Evolutionary conservation across 2,888 invertebrate genomes (phyloP).

Genomic region (Ferdinandea cuprea): DNA sequence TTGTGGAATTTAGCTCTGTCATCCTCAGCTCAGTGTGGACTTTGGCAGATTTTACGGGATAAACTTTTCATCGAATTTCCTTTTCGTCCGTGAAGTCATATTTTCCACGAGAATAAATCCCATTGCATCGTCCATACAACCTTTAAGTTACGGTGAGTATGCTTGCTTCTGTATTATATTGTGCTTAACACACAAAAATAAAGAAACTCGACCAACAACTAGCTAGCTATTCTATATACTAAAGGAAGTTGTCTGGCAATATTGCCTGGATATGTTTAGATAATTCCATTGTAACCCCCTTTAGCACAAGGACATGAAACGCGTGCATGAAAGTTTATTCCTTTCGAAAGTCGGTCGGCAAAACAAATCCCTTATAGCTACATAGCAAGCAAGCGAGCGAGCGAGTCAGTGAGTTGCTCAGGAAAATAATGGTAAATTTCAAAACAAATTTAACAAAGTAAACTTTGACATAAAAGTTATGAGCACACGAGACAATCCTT

Average conservation of each 20-base stretch:
- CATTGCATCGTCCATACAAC: conserved; percentile 3
- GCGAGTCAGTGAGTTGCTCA: not conserved
- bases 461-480: conserved; percentile 72
- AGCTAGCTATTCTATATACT: conserved; percentile 3
- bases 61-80: conserved; percentile 30
- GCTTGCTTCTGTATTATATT: conserved; percentile 5
- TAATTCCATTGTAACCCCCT: conserved; percentile 55
- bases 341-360: conserved; percentile 26
- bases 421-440: conserved; percentile 52
- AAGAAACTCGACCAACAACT: conserved; percentile 14
- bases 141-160: conserved; percentile 17
- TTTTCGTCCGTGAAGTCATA: not conserved
- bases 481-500: conserved; percentile 55
- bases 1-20: conserved; percentile 3
- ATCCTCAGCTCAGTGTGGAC: conserved; percentile 7
- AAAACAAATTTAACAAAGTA: conserved; percentile 71
- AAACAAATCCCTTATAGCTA: conserved; percentile 28
- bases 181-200: conserved; percentile 28
- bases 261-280: conserved; percentile 50
- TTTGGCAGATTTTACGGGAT: conserved; percentile 27
- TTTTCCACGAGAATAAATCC: conserved; percentile 6
- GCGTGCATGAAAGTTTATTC: conserved; percentile 49
- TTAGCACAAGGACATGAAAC: conserved; percentile 47
- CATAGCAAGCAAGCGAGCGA: not conserved
- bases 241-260: conserved; percentile 42